phyloP scores from a whole-genome alignment of 2,888 invertebrate species.

The Drosophila suboccidentalis region DNA sequence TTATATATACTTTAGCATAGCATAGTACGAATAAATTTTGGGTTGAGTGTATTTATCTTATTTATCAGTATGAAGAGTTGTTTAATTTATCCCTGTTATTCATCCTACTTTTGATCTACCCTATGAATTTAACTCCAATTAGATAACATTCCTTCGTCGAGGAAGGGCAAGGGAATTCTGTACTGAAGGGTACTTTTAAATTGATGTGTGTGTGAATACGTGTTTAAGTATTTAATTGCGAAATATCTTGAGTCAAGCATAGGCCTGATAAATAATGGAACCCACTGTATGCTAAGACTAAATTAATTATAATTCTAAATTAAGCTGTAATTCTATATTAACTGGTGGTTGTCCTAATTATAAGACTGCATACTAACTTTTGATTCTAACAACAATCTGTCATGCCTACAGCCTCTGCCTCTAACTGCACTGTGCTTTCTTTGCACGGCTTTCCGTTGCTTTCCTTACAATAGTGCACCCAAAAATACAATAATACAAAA shows the following conservation, averaged over 20 bases:
- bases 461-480: conserved; percentile 48
- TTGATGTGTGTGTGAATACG: too few relatives aligned
- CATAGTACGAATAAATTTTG: too few relatives aligned
- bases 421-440: conserved; percentile 65
- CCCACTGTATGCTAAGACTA: conserved; percentile 25
- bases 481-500: conserved; percentile 8
- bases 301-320: conserved; percentile 18
- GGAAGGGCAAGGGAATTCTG: too few relatives aligned
- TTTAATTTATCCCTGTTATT: too few relatives aligned
- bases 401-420: conserved; percentile 74
- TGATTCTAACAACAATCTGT: conserved; percentile 76
- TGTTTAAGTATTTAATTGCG: too few relatives aligned
- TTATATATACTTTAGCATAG: too few relatives aligned
- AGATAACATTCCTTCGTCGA: too few relatives aligned
- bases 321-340: conserved; percentile 18
- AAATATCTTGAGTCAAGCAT: too few relatives aligned
- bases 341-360: conserved; percentile 53
- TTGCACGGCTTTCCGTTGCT: conserved; percentile 61
- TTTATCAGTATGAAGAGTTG: too few relatives aligned
- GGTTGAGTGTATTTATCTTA: too few relatives aligned
- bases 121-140: too few relatives aligned
- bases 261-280: neutral
- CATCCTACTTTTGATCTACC: neutral
- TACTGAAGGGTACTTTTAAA: too few relatives aligned
- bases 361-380: conserved; percentile 77